Evolutionary conservation across 1,140 invertebrate genomes (phyloP).

Genomic region (Drosophila trapezifrons): DNA sequence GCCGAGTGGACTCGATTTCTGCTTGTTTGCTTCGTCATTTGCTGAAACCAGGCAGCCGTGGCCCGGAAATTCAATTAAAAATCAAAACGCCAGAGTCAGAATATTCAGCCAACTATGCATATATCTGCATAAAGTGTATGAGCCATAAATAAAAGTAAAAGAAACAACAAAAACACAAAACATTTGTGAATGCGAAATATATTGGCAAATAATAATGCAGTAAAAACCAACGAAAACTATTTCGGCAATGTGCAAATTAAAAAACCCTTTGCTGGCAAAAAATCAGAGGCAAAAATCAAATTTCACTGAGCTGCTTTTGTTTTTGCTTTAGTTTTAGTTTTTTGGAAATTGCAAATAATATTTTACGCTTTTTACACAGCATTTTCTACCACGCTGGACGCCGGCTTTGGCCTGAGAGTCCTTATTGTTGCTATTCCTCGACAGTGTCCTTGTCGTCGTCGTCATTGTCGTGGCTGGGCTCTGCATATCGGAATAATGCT

Average conservation of each 20-base stretch:
- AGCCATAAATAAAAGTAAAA: constrained; percentile 29
- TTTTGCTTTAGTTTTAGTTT: constrained; percentile 11
- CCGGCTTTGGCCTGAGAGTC: constrained; percentile 18
- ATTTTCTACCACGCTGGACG: constrained; percentile 55
- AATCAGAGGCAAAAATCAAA: constrained; percentile 29
- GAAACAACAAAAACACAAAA: not conserved
- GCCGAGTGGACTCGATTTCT: constrained; percentile 39
- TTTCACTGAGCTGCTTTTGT: constrained; percentile 6
- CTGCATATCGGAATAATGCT: constrained; percentile 64
- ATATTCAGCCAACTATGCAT: constrained; percentile 23
- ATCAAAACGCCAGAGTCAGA: constrained; percentile 50
- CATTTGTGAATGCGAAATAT: constrained; percentile 34
- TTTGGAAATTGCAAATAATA: constrained; percentile 54
- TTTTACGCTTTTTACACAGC: constrained; percentile 62
- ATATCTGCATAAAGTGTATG: constrained; percentile 16
- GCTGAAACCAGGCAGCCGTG: constrained; percentile 17
- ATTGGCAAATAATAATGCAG: constrained; percentile 56
- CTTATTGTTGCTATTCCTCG: constrained; percentile 25
- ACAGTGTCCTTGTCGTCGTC: constrained; percentile 34
- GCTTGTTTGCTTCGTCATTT: constrained; percentile 44
- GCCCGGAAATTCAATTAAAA: constrained; percentile 49
- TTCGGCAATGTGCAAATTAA: constrained; percentile 41
- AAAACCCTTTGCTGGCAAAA: constrained; percentile 28
- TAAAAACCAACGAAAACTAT: constrained; percentile 38
- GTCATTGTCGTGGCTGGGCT: constrained; percentile 20